Evolutionary conservation across 30 jellyfish, hydroid and myxozoan species (phyloP).

Genomic region (Hydra vulgaris): DNA sequence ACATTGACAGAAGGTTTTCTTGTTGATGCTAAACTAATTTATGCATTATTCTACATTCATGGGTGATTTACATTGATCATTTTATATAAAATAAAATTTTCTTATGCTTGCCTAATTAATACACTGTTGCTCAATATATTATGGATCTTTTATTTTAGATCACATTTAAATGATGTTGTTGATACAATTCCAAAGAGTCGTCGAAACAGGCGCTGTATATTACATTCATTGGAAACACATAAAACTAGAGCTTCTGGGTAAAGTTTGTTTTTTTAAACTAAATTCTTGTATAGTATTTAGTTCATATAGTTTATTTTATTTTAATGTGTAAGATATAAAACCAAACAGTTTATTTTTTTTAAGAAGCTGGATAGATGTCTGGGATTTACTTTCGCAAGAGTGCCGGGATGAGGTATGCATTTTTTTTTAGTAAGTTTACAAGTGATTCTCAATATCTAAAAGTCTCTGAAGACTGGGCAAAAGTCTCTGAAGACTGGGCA

Average conservation of each 20-base stretch:
- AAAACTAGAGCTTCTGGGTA: conserved; percentile 95
- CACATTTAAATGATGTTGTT: conserved; percentile 85
- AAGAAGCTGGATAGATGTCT: conserved; percentile 94
- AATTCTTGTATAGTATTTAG: no score
- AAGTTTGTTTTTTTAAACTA: conserved; percentile 6
- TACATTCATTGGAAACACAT: conserved; percentile 94
- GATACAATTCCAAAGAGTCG: conserved; percentile 93
- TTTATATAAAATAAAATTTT: neutral
- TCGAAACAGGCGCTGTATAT: conserved; percentile 79
- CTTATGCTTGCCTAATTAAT: no score
- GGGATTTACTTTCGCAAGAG: conserved; percentile 97
- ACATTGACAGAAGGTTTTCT: conserved; percentile 62
- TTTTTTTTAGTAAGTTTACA: no score
- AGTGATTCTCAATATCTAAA: no score
- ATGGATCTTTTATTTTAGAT: conserved; percentile 39
- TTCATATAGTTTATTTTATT: no score
- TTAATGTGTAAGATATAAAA: no score
- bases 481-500: no score
- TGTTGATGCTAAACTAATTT: conserved; percentile 68
- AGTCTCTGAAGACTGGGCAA: no score
- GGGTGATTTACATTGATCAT: conserved; percentile 77
- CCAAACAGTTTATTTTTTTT: no score
- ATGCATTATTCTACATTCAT: conserved; percentile 86
- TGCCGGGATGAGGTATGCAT: conserved; percentile 88
- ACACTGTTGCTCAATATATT: no score